Evolutionary conservation across 92 coral and sea anemone species (phyloP).

Genomic region (Micromussa lordhowensis): DNA sequence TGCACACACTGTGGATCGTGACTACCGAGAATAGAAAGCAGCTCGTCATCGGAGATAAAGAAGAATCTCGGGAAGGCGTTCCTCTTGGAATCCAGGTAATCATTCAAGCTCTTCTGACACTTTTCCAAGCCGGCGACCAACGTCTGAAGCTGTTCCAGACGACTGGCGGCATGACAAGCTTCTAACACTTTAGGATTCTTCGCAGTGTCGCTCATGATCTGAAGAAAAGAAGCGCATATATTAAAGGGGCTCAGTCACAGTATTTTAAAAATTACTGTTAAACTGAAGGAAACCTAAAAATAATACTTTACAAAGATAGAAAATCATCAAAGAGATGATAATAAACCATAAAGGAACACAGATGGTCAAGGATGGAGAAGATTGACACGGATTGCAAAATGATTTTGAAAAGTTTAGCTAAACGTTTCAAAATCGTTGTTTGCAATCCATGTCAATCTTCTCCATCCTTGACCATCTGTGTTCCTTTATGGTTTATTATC

Average conservation of each 20-base stretch:
- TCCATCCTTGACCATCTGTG: too few relatives aligned
- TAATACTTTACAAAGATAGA: too few relatives aligned
- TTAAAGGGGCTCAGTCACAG: not conserved
- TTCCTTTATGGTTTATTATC: too few relatives aligned
- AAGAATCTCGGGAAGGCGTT: conserved; percentile 99
- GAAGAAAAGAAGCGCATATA: not conserved
- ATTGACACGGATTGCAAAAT: too few relatives aligned
- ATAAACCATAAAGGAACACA: too few relatives aligned
- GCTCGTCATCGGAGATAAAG: conserved; percentile 99
- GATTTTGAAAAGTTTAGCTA: too few relatives aligned
- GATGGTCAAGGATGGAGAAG: too few relatives aligned
- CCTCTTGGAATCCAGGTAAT: conserved; percentile 98
- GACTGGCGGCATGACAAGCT: conserved; percentile 94
- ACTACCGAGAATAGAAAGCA: conserved; percentile 96
- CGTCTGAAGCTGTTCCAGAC: conserved; percentile 94
- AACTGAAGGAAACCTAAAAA: too few relatives aligned
- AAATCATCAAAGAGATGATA: too few relatives aligned
- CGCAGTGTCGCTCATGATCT: conserved; percentile 97
- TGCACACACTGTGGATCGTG: conserved; percentile 98
- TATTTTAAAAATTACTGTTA: too few relatives aligned
- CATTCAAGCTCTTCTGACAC: conserved; percentile 98
- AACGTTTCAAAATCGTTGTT: too few relatives aligned
- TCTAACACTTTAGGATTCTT: conserved; percentile 98
- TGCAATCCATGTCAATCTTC: too few relatives aligned
- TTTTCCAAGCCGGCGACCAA: conserved; percentile 96